Evolutionary conservation across 2,888 invertebrate genomes (phyloP), one percentile per base, ranked within the genome.

Genomic region (Chloroclysta siterata): DNA sequence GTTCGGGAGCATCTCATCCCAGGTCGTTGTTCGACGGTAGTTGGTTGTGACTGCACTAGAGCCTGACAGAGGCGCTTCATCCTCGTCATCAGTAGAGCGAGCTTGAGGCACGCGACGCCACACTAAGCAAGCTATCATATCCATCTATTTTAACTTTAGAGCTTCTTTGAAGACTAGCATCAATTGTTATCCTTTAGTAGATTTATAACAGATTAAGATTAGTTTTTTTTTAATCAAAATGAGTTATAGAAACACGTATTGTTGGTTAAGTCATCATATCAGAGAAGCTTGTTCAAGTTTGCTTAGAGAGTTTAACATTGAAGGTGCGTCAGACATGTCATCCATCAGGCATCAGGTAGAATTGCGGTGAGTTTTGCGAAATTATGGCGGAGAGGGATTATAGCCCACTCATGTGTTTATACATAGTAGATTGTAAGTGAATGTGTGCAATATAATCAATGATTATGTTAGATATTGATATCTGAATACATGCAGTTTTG

Each of bases 301-400:
- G 92, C 91, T 91, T 90, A 88, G 90, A 76, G 81, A 14, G 41
- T 77, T n/a, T n/a, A 75, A 79, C 78, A 82, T 81, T 74, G 67
- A 77, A 78, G 76, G 81, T 80, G 90, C 88, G 89, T 85, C 84
- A 79, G 78, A 85, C 85, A 87, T 87, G 78, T 80, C 90, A 90
- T 91, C 88, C 88, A 65, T 62, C 61, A 65, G 65, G 60, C 90
- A 91, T 90, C 84, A 75, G 92, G 89, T 92, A 92, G 90, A 52
- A 55, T 51, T 82, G 84, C 93, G 93, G 93, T 93, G 93, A 93
- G 93, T 90, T 22, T 91, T 79, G 86, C 82, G 88, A 89, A 90
- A 87, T 88, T 90, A 83, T 93, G 93, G 93, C 93, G 93, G 91
- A 88, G 93, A 93, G 93, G 93, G 93, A 93, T 93, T 88, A 80